Evolutionary conservation across 2,113 vertebrate genomes (phyloP).

Genomic region (Amphilophus citrinellus): DNA sequence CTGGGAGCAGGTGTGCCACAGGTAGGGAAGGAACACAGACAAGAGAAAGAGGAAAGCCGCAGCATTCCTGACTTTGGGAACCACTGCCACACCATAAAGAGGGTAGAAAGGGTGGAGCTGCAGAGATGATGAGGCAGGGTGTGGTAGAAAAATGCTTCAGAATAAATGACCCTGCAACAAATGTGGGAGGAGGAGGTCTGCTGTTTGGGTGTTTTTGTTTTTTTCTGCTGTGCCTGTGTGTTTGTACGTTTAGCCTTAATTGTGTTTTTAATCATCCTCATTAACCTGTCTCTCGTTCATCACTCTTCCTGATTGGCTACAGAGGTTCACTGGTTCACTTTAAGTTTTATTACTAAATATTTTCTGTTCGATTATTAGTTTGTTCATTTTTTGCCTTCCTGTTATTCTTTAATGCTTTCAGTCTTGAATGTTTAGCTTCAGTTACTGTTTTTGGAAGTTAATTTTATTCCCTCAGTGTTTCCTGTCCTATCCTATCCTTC

Average conservation of each 20-base stretch:
- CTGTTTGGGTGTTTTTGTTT: neutral
- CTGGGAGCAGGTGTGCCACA: neutral
- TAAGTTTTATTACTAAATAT: rapidly evolving
- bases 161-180: neutral
- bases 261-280: neutral
- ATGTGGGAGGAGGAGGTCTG: neutral
- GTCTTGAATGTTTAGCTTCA: neutral
- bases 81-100: neutral
- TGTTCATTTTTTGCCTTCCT: neutral
- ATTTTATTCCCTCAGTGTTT: too few relatives aligned
- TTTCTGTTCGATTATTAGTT: neutral
- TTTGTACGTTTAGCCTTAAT: too few relatives aligned
- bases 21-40: neutral
- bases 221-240: neutral
- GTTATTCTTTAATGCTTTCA: neutral
- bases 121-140: rapidly evolving
- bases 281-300: neutral
- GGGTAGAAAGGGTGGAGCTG: neutral
- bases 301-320: too few relatives aligned
- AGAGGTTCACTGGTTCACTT: neutral
- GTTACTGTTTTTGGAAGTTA: too few relatives aligned
- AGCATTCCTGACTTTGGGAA: too few relatives aligned
- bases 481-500: too few relatives aligned
- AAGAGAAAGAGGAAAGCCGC: too few relatives aligned
- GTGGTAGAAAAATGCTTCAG: neutral